A percentile compares a stretch with the other conserved stretches of the same genome.
phyloP scores from a whole-genome alignment of 2,797 vertebrate genomes.

The Anableps anableps region DNA sequence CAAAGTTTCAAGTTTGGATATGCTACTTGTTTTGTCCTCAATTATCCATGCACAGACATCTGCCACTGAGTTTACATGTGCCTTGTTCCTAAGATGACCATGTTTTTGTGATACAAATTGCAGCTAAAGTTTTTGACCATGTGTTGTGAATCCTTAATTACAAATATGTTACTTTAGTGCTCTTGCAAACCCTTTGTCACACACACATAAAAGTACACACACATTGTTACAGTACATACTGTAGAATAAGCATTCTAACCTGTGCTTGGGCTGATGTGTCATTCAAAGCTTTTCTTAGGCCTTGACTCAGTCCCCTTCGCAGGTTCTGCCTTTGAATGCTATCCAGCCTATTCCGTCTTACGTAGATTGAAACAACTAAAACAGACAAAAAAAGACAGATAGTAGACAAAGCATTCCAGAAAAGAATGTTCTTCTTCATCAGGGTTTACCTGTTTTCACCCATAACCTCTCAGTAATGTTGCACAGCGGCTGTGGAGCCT shows the following conservation, averaged over 20 bases:
- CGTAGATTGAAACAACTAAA: constrained; percentile 91
- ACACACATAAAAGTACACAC: not conserved
- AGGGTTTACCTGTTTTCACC: constrained; percentile 90
- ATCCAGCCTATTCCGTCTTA: constrained; percentile 88
- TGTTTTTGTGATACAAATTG: not conserved
- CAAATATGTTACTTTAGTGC: not conserved
- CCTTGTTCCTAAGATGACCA: not conserved
- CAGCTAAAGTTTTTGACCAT: not conserved
- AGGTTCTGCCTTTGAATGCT: constrained; percentile 89
- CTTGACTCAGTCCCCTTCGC: constrained; percentile 89
- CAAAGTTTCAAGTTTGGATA: not conserved
- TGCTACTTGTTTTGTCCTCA: not conserved
- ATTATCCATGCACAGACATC: not conserved
- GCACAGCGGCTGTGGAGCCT: constrained; percentile 86
- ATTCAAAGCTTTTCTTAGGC: constrained; percentile 90
- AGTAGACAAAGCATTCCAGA: constrained; percentile 23
- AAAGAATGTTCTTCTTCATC: not conserved
- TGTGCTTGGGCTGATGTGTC: constrained; percentile 86
- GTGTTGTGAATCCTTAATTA: not conserved
- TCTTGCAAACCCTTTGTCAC: not conserved
- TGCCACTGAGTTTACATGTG: not conserved
- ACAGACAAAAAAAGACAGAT: constrained; percentile 29
- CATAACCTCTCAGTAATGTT: constrained; percentile 90
- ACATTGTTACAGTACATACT: not conserved
- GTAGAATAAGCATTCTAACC: constrained; percentile 75